Evolutionary conservation across 2,113 vertebrate species (phyloP).

Genomic region (Sardina pilchardus): DNA sequence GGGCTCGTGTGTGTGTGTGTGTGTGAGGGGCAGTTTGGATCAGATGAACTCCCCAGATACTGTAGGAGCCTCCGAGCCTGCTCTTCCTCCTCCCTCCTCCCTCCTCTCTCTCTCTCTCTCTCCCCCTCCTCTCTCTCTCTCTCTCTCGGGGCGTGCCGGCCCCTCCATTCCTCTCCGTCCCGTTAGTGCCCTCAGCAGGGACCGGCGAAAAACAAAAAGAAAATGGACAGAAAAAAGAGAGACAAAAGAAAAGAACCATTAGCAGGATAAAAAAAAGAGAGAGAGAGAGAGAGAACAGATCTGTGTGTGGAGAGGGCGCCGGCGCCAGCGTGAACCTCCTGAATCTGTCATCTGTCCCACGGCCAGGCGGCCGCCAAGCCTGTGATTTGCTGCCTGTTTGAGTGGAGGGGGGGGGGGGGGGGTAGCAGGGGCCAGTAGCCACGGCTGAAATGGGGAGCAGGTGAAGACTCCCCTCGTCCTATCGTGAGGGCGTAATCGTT

Average conservation of each 20-base stretch:
- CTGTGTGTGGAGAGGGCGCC: neutral
- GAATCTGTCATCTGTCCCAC: neutral
- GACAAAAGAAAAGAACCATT: neutral
- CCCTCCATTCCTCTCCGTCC: neutral
- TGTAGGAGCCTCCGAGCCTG: neutral
- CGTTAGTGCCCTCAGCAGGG: neutral
- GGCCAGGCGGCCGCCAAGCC: neutral
- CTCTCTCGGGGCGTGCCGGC: neutral
- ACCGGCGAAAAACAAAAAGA: neutral
- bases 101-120: neutral
- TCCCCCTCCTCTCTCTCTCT: too few relatives aligned
- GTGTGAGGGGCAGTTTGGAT: neutral
- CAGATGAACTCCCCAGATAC: constrained; percentile 7
- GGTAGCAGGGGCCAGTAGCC: neutral
- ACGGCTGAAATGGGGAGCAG: neutral
- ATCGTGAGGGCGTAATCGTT: neutral
- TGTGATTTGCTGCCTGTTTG: neutral
- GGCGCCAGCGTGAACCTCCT: neutral
- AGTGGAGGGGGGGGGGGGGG: neutral
- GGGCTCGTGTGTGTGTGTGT: neutral
- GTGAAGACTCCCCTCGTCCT: neutral
- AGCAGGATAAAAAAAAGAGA: neutral
- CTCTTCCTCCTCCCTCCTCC: neutral
- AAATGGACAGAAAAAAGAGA: neutral
- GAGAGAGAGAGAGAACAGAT: neutral